Evolutionary conservation across 2,113 vertebrate species (phyloP), one percentile per base, ranked within the genome.

Genomic region (Nanorana parkeri): DNA sequence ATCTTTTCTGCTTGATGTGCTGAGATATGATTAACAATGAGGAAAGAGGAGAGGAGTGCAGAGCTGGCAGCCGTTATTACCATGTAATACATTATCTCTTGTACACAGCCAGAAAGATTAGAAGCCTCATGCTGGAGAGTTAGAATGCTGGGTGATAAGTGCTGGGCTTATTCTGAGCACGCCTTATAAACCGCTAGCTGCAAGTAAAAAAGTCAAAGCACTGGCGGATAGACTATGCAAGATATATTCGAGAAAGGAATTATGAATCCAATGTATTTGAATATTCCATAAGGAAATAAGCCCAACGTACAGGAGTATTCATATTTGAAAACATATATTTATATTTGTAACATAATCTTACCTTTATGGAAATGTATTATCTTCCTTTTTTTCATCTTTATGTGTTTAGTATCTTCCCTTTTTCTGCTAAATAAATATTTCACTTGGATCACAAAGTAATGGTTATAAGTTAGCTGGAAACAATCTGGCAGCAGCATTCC

Each of bases 31-130:
- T 68, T 47, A 78, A 64, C 63, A 56, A 17, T 7, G 26, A 78
- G 77, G 36, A 78, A 68, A 67, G 64, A 67, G 5, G 32, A 63
- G 60, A 76, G 73, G 61, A 23, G 73, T 41, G 15, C n/a, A 68
- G 77, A 69, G 77, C 66, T 80, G 66, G 65, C 77, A 60, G 77
- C 21, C 21, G 29, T 65, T 60, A 58, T 80, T 69, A 80, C 47
- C n/a, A 69, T 80, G 77, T 80, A 69, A 80, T 69, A 52, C 26
- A 80, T 80, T 80, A 80, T 80, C 77, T 80, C 77, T 60, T 60
- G n/a, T 60, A 68, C 54, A 19, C 77, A 80, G 77, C 65, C 54
- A n/a, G 65, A 16, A 23, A 60, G 77, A 80, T 80, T 80, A 80
- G 77, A 60, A 61, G 66, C n/a, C 56, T 68, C 77, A 56, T 26